Evolutionary conservation across 2,113 vertebrate species (phyloP).

Genomic region (Urocitellus parryii): DNA sequence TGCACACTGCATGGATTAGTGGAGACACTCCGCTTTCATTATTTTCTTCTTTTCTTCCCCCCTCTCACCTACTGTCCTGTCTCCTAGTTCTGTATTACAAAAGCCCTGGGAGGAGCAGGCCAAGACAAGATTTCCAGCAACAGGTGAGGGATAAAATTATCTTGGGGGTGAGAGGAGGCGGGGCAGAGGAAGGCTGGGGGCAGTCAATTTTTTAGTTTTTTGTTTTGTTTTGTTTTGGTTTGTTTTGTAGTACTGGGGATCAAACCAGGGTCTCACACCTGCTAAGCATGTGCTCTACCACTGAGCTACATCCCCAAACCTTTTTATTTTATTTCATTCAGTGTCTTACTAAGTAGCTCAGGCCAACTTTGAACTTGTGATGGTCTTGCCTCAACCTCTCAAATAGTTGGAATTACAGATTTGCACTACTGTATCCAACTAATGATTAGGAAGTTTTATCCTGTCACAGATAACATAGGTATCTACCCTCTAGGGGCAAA

Average conservation of each 20-base stretch:
- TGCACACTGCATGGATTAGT: neutral
- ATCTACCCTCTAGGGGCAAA: neutral
- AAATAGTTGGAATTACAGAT: neutral
- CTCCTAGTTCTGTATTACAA: neutral
- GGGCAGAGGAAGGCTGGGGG: neutral
- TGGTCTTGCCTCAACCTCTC: neutral
- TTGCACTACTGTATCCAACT: neutral
- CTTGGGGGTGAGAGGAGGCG: neutral
- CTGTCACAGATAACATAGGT: neutral
- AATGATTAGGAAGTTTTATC: neutral
- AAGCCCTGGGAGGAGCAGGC: neutral
- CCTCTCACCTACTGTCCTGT: neutral
- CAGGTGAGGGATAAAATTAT: constrained; percentile 61
- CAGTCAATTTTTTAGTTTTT: neutral
- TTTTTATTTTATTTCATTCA: neutral
- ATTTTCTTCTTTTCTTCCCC: constrained; percentile 1
- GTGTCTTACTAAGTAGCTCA: neutral
- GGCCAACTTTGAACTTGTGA: neutral
- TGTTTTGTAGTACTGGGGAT: neutral
- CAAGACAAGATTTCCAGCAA: constrained; percentile 36
- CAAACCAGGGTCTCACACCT: neutral
- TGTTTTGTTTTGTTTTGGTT: neutral
- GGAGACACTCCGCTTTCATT: neutral
- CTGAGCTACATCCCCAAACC: neutral
- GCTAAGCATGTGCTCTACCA: neutral